Base-by-base conservation (phyloP, 2,113 vertebrate species). In the Lathamus discolor region DNA sequence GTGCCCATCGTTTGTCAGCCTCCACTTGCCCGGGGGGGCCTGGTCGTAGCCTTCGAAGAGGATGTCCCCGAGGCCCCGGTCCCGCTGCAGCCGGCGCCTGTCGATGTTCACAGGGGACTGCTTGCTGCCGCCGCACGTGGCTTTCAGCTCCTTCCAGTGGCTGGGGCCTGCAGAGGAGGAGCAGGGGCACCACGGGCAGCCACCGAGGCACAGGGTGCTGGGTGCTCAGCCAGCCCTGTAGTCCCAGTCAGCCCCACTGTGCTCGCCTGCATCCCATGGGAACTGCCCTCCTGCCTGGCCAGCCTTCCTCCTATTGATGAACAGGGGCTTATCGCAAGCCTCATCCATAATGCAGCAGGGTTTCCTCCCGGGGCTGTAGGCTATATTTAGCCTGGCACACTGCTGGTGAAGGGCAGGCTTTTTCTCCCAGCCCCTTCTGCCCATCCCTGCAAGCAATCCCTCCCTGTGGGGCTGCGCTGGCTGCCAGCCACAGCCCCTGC, bases 61-160 rank as follows among this genome's bases (percentile, higher is more conserved):
- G 73, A 99, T 84, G 33, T 97, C 83, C 7, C 94, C 96, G 2
- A 99, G 97, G 37, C 96, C 86, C 3, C 74, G 11, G 9, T 99
- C 97, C 57, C 85, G 80, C 81, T 90, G 97, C 82, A 98, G 90
- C 76, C 35, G 73, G 51, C 52, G 95, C 49, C 95, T 95, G 81
- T 98, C 97, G 29, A 98, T 98, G 76, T 99, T 97, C 86, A 99
- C 98, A 3, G 99, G 99, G 6, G 98, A 99, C 93, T 99, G 99
- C 64, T 95, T 92, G 59, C 92, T 13, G 0, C 97, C 97, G 1
- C 97, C 97, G 0, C 97, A 97, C 0, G 72, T 88, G 61, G 91
- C 67, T 37, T 95, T 82, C 41, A 97, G 48, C 70, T 97, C 96
- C 89, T 98, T 97, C 98, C 98, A 98, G 74, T 97, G 91, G 18